Percentiles rank a stretch among this genome's conserved stretches.
Evolutionary conservation across 2,113 vertebrate species (phyloP).

Genomic region (Hemibagrus wyckioides): DNA sequence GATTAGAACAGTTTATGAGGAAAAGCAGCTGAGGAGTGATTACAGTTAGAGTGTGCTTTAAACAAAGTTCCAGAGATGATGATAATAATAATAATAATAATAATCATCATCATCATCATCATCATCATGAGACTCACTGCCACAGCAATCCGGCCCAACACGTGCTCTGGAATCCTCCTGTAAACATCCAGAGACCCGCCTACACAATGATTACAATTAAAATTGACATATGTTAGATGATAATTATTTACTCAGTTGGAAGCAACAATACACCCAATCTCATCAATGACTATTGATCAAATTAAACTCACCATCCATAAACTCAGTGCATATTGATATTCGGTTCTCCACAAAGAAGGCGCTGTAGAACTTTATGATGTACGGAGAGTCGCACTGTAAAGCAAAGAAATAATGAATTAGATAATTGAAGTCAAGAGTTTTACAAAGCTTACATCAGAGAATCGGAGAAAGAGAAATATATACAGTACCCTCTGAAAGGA

Average conservation of each 20-base stretch:
- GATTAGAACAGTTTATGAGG: conserved; percentile 29
- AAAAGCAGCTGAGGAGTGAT: conserved; percentile 63
- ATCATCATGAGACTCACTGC: conserved; percentile 79
- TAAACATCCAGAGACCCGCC: conserved; percentile 97
- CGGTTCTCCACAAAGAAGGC: conserved; percentile 99
- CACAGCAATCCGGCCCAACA: conserved; percentile 92
- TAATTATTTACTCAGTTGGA: neutral
- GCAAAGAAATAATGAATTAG: conserved; percentile 48
- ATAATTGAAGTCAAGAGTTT: neutral
- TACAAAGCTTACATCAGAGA: neutral
- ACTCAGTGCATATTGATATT: conserved; percentile 98
- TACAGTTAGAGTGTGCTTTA: neutral
- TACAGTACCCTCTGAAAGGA: neutral
- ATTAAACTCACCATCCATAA: conserved; percentile 92
- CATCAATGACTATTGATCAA: neutral
- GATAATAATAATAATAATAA: conserved; percentile 71
- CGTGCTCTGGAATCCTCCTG: conserved; percentile 90
- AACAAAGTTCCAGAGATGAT: neutral
- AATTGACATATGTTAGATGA: neutral
- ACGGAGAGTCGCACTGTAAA: conserved; percentile 94
- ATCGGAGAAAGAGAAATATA: neutral
- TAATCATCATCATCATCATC: neutral
- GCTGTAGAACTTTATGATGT: conserved; percentile 99
- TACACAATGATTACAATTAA: conserved; percentile 62
- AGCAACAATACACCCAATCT: neutral